Conservation (phyloP, 2,888 invertebrate genomes). For the Rhimphoctona megacephalus region DNA sequence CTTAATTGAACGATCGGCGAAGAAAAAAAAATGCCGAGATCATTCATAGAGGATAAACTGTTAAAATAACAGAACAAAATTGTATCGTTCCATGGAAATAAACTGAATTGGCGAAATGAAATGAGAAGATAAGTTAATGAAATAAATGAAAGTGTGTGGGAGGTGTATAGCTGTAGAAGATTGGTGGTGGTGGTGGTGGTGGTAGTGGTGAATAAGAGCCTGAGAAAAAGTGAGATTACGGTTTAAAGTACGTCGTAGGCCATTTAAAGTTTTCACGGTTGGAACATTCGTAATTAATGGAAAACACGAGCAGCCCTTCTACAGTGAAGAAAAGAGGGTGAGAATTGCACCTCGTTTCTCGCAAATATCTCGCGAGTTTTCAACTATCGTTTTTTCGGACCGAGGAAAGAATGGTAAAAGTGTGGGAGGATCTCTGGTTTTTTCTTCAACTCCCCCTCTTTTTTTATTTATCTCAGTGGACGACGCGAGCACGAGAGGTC, state of each 20-base stretch:
- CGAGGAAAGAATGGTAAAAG: slow-evolving; percentile 51
- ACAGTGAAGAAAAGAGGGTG: slow-evolving; percentile 70
- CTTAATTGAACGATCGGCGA: not conserved
- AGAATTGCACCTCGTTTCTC: slow-evolving; percentile 67
- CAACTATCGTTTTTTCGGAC: slow-evolving; percentile 66
- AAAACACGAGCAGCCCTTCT: slow-evolving; percentile 69
- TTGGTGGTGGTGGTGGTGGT: too few species aligned
- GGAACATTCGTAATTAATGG: slow-evolving; percentile 78
- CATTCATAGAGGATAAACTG: not conserved
- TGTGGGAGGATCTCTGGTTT: slow-evolving; percentile 9
- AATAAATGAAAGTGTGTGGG: slow-evolving; percentile 6
- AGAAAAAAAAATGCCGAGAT: not conserved
- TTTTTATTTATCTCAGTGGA: slow-evolving; percentile 66
- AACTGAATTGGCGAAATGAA: slow-evolving; percentile 7
- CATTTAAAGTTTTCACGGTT: slow-evolving; percentile 67
- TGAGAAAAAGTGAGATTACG: slow-evolving; percentile 63
- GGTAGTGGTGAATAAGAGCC: slow-evolving; percentile 42
- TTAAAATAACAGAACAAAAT: not conserved
- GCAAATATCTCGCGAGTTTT: slow-evolving; percentile 68
- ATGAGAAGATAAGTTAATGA: slow-evolving; percentile 28
- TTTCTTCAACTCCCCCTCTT: slow-evolving; percentile 23
- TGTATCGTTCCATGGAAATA: not conserved
- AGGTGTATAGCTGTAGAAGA: not conserved
- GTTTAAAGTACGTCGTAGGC: slow-evolving; percentile 72
- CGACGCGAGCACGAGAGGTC: slow-evolving; percentile 63